Evolutionary conservation across 2,888 invertebrate genomes (phyloP), one percentile per base, ranked within the genome.

Genomic region (Pristionchus entomophagus): DNA sequence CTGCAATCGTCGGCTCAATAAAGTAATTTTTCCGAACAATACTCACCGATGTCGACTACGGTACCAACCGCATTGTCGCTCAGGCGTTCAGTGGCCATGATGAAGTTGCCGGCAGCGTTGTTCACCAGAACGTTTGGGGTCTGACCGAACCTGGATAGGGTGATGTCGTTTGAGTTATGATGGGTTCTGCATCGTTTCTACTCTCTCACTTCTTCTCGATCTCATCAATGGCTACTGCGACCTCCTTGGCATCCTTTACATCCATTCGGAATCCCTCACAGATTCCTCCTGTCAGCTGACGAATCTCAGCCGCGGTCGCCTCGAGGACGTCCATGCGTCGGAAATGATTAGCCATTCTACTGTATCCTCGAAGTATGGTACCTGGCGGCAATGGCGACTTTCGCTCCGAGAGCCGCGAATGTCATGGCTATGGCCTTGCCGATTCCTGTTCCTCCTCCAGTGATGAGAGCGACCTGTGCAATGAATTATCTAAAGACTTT

Each of bases 41-140:
- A 35, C 83, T 62, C 17, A 84, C 84, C 84, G 51, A 88, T 95
- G 88, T 95, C 95, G 29, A 94, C 91, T 26, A 95, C 93, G 1
- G 95, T 94, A 86, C 92, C 93, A 92, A 94, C 94, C 2, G 95
- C 95, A 91, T 95, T 95, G 19, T 94, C 91, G 0, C 95, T 95
- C 29, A 95, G 93, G 32, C 95, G 91, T 88, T 95, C 95, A 12
- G 95, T 94, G 2, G 95, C 95, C 89, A 94, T 94, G 80, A 95
- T 94, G 90, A 95, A 95, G 90, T 95, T 95, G 3, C 95, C 95
- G 22, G 95, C 95, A 17, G 95, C 95, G 91, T 95, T 95, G 91
- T 95, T 95, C 78, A 95, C 94, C 29, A 95, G 91, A 53, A 95
- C 93, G 29, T 94, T 94, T 1, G 95, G 94, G 12, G 93, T 88